These are phyloP conservation scores for Corydoras sp. DNA, from an alignment of 2,113 vertebrate species.

Conservation along the genomic window DNA sequence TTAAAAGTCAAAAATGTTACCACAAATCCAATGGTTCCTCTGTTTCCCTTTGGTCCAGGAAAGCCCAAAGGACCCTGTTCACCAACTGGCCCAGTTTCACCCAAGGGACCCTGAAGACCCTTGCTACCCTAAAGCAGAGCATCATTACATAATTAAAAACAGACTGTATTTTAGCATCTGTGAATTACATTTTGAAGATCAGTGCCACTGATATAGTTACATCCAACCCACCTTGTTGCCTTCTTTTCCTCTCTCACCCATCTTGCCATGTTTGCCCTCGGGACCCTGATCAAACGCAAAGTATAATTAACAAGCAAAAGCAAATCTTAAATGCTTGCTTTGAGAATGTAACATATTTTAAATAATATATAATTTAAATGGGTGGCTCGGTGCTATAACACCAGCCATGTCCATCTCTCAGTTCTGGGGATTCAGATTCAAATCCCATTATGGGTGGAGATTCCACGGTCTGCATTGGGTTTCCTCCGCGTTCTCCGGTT, in stretches of 20 bases:
- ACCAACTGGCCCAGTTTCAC: slow-evolving; percentile 77
- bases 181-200: too few species aligned
- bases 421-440: too few species aligned
- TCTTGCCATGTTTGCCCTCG: slow-evolving; percentile 87
- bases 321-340: too few species aligned
- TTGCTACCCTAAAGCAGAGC: slow-evolving; percentile 76
- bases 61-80: slow-evolving; percentile 74
- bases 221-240: slow-evolving; percentile 76
- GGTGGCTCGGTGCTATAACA: too few species aligned
- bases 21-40: slow-evolving; percentile 86
- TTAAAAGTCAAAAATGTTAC: slow-evolving; percentile 56
- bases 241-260: slow-evolving; percentile 80
- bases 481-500: too few species aligned
- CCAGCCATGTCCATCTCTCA: too few species aligned
- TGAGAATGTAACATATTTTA: too few species aligned
- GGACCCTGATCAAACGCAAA: slow-evolving; percentile 68
- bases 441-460: too few species aligned
- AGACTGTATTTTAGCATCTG: not conserved
- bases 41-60: slow-evolving; percentile 83
- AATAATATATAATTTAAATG: too few species aligned
- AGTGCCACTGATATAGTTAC: not conserved
- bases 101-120: slow-evolving; percentile 84
- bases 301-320: not conserved
- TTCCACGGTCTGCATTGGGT: too few species aligned
- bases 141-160: slow-evolving; percentile 5